Percentiles rank a stretch among this genome's conserved stretches.
These are phyloP conservation scores for Pelusios castaneus DNA, from an alignment of 2,113 vertebrate genomes.

Conservation along the genomic window DNA sequence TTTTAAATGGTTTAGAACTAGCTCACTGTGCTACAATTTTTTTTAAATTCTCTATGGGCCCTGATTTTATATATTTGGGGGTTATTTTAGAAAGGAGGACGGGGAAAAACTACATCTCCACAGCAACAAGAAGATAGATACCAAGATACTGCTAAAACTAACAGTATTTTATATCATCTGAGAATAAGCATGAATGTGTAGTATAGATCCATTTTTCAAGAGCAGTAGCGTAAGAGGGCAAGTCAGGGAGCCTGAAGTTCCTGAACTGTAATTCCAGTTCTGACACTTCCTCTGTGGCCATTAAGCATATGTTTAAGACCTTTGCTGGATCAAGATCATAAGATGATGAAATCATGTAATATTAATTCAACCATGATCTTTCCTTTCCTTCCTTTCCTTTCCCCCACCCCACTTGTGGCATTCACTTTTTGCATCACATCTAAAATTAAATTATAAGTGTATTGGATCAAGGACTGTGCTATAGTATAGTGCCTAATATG, in stretches of 20 bases:
- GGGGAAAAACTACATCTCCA: neutral
- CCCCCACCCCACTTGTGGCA: neutral
- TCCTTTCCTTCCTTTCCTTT: neutral
- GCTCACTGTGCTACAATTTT: neutral
- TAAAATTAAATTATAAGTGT: neutral
- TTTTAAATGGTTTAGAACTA: neutral
- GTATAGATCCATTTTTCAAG: too few species aligned
- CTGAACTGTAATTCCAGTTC: neutral
- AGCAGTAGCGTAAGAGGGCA: neutral
- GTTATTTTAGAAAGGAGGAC: neutral
- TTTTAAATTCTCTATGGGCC: neutral
- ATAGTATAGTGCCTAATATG: neutral
- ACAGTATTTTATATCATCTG: neutral
- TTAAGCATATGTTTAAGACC: neutral
- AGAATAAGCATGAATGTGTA: too few species aligned
- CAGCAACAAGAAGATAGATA: neutral
- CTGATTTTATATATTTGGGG: neutral
- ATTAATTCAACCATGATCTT: neutral
- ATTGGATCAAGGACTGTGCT: neutral
- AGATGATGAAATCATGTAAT: neutral
- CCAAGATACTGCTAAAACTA: neutral
- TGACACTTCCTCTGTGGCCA: neutral
- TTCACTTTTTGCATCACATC: neutral
- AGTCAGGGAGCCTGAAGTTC: neutral
- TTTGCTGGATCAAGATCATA: neutral